Conservation (phyloP, 2,797 vertebrate genomes). For the Numenius phaeopus region DNA sequence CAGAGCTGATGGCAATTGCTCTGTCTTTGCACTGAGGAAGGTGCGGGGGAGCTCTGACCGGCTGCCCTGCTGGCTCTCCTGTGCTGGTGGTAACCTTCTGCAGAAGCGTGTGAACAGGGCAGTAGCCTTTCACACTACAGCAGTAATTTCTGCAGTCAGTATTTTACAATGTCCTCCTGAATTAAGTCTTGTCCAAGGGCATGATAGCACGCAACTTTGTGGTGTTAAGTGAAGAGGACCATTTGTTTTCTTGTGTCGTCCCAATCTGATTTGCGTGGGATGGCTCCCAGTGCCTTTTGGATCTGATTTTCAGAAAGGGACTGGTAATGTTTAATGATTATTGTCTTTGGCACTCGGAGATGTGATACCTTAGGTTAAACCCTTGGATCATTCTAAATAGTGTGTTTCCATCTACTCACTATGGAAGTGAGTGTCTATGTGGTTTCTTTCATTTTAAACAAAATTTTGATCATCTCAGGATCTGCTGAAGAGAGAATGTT, state of each 20-base stretch:
- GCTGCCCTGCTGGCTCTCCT: not conserved
- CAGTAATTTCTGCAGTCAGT: not conserved
- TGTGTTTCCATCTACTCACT: not conserved
- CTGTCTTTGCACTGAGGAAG: not conserved
- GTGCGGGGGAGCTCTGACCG: not conserved
- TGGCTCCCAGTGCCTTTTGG: not conserved
- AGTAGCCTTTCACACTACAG: not conserved
- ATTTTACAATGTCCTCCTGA: not conserved
- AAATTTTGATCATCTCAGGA: not conserved
- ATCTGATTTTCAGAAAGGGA: not conserved
- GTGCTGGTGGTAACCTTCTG: not conserved
- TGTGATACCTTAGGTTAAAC: not conserved
- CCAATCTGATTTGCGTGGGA: not conserved
- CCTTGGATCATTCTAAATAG: not conserved
- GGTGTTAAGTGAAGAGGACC: not conserved
- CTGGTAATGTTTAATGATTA: not conserved
- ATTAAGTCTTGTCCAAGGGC: not conserved
- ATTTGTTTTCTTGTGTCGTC: not conserved
- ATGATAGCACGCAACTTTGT: accelerated
- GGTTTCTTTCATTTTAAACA: not conserved
- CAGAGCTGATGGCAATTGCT: not conserved
- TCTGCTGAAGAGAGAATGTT: not conserved
- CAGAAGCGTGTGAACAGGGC: not conserved
- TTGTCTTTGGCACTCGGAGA: not conserved
- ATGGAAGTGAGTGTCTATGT: not conserved